Conservation (phyloP, 2,797 vertebrate genomes). For the Sebastes hubbsi region DNA sequence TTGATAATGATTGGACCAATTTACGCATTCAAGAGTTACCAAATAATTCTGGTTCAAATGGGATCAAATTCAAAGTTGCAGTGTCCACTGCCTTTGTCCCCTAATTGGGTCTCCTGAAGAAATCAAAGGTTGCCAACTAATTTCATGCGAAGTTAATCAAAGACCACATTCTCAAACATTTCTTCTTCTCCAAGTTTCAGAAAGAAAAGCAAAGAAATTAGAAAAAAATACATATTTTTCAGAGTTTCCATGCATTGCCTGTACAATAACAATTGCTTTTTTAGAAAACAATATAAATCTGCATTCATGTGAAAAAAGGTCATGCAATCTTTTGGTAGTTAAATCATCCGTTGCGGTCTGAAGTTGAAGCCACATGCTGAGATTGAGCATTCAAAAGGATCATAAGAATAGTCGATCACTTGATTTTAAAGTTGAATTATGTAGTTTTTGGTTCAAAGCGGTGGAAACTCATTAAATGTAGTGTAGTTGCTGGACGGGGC, state of each 20-base stretch:
- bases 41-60: background rate
- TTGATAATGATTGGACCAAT: background rate
- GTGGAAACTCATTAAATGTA: conserved; percentile 27
- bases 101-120: background rate
- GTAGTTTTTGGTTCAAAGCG: conserved; percentile 13
- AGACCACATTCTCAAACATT: background rate
- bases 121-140: conserved; percentile 2
- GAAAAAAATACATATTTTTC: background rate
- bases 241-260: conserved; percentile 47
- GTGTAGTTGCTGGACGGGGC: conserved; percentile 53
- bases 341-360: conserved; percentile 14
- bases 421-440: conserved; percentile 2
- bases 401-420: conserved; percentile 3
- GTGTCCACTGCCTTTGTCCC: background rate
- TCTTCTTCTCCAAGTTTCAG: background rate
- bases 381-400: conserved; percentile 23
- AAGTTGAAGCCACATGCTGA: conserved; percentile 57
- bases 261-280: background rate
- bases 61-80: background rate
- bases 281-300: background rate
- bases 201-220: conserved; percentile 7
- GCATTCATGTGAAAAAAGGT: conserved; percentile 17
- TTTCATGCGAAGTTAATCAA: conserved; percentile 36
- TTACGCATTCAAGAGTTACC: background rate
- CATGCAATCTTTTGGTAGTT: conserved; percentile 50